phyloP scores from a whole-genome alignment of 1,140 invertebrate genomes.

The roundworm (Caenorhabditis elegans) region WBcel235 BX284606.5:10998001-10998500 shows the following conservation, averaged over 20 bases:
- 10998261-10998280: slow-evolving; percentile 64
- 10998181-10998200: too few species aligned
- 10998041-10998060: not conserved
- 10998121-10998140: slow-evolving; percentile 50
- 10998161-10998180: too few species aligned
- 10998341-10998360: slow-evolving; percentile 65
- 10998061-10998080: slow-evolving; percentile 6
- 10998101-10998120: slow-evolving; percentile 40
- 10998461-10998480: slow-evolving; percentile 62
- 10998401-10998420: slow-evolving; percentile 65
- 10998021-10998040: not conserved
- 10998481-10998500: slow-evolving; percentile 62
- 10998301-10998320: slow-evolving; percentile 63
- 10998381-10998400: not conserved
- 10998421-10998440: slow-evolving; percentile 62
- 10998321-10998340: slow-evolving; percentile 60
- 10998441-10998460: slow-evolving; percentile 63
- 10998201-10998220: slow-evolving; percentile 65
- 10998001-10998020: not conserved
- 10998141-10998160: slow-evolving; percentile 50
- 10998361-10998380: slow-evolving; percentile 35
- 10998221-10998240: slow-evolving; percentile 61
- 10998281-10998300: slow-evolving; percentile 62
- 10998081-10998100: slow-evolving; percentile 54
- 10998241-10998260: slow-evolving; percentile 62